phyloP scores from a whole-genome alignment of 2,113 vertebrate genomes.

The Gracilinanus agilis region DNA sequence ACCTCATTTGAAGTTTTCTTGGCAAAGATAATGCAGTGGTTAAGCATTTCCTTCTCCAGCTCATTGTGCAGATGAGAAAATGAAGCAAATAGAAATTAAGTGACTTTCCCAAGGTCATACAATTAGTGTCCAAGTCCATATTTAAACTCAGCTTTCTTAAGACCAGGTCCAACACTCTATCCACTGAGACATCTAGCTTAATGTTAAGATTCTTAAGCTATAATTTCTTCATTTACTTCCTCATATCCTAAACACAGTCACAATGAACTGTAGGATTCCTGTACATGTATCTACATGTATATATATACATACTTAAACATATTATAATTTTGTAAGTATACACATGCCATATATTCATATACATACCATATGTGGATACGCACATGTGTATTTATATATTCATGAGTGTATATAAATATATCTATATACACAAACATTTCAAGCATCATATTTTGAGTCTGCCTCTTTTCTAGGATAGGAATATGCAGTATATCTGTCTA shows the following conservation, averaged over 20 bases:
- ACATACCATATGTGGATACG: neutral
- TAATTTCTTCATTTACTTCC: neutral
- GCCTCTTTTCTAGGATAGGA: neutral
- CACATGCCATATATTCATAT: rapidly evolving
- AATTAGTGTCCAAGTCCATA: no score
- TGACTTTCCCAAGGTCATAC: no score
- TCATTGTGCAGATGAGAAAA: no score
- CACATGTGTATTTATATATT: neutral
- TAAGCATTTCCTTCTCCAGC: no score
- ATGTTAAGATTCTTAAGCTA: neutral
- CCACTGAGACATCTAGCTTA: no score
- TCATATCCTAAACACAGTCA: neutral
- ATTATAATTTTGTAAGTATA: neutral
- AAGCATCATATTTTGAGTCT: neutral
- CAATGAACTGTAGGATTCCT: neutral
- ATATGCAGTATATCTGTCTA: neutral
- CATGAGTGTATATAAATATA: neutral
- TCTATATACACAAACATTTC: neutral
- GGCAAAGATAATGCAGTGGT: no score
- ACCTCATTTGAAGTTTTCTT: no score
- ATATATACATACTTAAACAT: rapidly evolving
- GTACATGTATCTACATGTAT: neutral
- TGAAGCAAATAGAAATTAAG: no score
- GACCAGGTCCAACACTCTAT: no score
- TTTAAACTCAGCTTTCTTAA: no score